Evolutionary conservation across 2,888 invertebrate genomes (phyloP).

Genomic region (Andrena chrysosceles): DNA sequence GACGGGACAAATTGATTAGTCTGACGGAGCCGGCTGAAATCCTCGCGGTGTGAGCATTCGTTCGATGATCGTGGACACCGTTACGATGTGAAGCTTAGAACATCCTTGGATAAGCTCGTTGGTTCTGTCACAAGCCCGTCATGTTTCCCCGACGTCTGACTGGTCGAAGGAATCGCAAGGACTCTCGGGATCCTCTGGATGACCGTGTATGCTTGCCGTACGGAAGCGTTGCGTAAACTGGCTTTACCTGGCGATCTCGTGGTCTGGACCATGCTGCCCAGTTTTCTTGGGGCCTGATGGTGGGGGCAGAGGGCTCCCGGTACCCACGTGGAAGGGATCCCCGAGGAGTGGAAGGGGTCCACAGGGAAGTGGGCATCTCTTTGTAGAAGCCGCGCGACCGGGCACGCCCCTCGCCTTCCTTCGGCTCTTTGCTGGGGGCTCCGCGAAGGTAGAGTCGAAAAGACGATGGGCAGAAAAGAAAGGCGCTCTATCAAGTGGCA

Average conservation of each 20-base stretch:
- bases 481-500: constrained; percentile 58
- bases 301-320: constrained; percentile 71
- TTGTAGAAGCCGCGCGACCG: constrained; percentile 81
- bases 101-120: background rate
- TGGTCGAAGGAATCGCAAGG: constrained; percentile 22
- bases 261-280: constrained; percentile 83
- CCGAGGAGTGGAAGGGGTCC: constrained; percentile 72
- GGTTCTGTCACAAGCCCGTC: constrained; percentile 15
- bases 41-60: background rate
- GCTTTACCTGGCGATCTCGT: constrained; percentile 82
- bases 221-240: constrained; percentile 82
- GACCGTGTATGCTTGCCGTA: constrained; percentile 75
- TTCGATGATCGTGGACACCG: background rate
- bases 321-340: constrained; percentile 77
- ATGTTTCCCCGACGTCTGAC: background rate
- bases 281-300: constrained; percentile 77
- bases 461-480: constrained; percentile 66
- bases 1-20: background rate
- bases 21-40: background rate
- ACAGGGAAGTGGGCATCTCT: constrained; percentile 80
- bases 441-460: constrained; percentile 52
- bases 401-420: constrained; percentile 80
- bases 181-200: constrained; percentile 32
- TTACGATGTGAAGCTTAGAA: background rate
- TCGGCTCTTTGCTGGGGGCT: constrained; percentile 78